phyloP scores from a whole-genome alignment of 2,113 vertebrate genomes.

The Scomber scombrus region DNA sequence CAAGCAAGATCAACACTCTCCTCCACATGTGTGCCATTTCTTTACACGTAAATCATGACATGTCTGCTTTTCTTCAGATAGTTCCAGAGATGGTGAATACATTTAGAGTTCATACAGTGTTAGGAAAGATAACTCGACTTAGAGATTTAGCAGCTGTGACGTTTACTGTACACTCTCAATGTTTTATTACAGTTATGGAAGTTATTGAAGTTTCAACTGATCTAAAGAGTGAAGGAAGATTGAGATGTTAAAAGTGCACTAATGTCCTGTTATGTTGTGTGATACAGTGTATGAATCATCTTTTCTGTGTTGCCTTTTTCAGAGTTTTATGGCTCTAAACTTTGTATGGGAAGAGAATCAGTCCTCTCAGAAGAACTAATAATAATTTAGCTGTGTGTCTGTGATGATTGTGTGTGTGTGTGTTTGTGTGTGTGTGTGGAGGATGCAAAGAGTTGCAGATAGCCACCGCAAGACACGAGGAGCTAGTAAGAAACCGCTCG shows the following conservation, averaged over 20 bases:
- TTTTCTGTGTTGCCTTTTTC: conserved; percentile 11
- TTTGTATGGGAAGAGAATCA: neutral
- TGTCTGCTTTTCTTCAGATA: neutral
- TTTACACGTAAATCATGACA: neutral
- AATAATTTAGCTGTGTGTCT: conserved; percentile 11
- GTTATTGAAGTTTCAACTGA: neutral
- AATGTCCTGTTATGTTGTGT: neutral
- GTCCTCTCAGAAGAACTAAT: conserved; percentile 7
- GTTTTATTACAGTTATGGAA: conserved; percentile 1
- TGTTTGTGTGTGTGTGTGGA: neutral
- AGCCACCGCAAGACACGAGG: conserved; percentile 16
- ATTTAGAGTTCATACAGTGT: conserved; percentile 2
- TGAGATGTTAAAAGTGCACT: conserved; percentile 2
- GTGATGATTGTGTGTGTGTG: neutral
- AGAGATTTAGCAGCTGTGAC: conserved; percentile 6
- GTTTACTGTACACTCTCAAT: conserved; percentile 1
- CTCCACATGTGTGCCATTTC: neutral
- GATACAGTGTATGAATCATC: conserved; percentile 3
- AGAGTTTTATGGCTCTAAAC: neutral
- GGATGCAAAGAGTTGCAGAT: conserved; percentile 21
- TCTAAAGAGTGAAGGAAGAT: neutral
- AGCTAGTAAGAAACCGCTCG: conserved; percentile 53
- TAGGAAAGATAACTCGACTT: neutral
- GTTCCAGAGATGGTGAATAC: neutral
- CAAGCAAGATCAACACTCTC: neutral